Evolutionary conservation across 2,797 vertebrate species (phyloP).

Genomic region (Pseudomugil tenellus): DNA sequence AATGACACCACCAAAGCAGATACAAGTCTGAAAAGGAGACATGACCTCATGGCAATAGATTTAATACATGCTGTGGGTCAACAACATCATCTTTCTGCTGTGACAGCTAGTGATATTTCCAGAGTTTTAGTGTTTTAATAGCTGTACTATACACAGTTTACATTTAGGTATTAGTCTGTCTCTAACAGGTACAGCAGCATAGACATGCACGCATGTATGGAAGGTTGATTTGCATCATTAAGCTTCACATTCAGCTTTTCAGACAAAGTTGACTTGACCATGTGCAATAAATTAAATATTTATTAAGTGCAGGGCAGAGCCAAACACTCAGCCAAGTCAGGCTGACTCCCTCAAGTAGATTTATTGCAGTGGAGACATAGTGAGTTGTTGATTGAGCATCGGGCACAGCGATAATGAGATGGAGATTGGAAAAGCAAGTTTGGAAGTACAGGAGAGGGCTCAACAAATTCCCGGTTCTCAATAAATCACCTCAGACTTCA

Average conservation of each 20-base stretch:
- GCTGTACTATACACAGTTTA: constrained; percentile 67
- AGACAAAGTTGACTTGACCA: constrained; percentile 59
- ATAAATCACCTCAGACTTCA: constrained; percentile 73
- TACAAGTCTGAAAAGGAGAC: constrained; percentile 67
- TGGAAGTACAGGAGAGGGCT: constrained; percentile 66
- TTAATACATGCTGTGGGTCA: constrained; percentile 70
- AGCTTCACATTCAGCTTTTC: constrained; percentile 61
- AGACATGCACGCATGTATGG: constrained; percentile 28
- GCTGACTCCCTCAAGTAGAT: constrained; percentile 67
- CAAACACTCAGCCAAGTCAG: constrained; percentile 70
- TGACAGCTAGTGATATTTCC: constrained; percentile 66
- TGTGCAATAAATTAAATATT: constrained; percentile 76
- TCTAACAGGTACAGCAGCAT: constrained; percentile 28
- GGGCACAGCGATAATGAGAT: constrained; percentile 81
- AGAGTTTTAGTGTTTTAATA: constrained; percentile 57
- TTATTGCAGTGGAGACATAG: constrained; percentile 66
- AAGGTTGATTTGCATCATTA: constrained; percentile 47
- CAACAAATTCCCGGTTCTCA: constrained; percentile 60
- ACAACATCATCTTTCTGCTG: constrained; percentile 61
- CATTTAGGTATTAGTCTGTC: constrained; percentile 47
- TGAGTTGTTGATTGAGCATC: constrained; percentile 74
- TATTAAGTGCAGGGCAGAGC: constrained; percentile 69
- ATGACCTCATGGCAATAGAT: constrained; percentile 70
- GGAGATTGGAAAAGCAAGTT: constrained; percentile 79
- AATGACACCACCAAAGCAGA: constrained; percentile 54